A percentile compares a stretch with the other conserved stretches of the same genome.
phyloP scores from a whole-genome alignment of 1,140 invertebrate species.

The Panagrolaimus sp. region DNA sequence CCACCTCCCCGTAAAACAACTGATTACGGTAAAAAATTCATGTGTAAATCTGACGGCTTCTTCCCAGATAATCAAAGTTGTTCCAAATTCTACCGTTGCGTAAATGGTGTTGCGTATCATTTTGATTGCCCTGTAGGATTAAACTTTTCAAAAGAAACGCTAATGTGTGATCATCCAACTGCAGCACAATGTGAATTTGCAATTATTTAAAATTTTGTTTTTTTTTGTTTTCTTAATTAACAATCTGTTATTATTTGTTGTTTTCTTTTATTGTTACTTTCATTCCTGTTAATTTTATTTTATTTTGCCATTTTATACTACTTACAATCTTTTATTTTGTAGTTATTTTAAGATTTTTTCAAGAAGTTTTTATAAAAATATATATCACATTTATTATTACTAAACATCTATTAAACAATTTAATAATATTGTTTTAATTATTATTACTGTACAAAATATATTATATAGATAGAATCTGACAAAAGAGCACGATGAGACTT shows the following conservation, averaged over 20 bases:
- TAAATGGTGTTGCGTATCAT: constrained; percentile 35
- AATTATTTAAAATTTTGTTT: neutral
- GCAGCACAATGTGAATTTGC: constrained; percentile 16
- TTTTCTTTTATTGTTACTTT: constrained; percentile 9
- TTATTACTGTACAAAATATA: no score
- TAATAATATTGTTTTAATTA: no score
- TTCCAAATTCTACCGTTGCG: constrained; percentile 48
- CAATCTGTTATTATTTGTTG: constrained; percentile 13
- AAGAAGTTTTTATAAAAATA: no score
- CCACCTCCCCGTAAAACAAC: neutral
- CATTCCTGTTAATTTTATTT: neutral
- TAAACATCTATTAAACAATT: no score
- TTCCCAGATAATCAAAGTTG: constrained; percentile 41
- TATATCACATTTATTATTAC: no score
- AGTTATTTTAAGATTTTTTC: no score
- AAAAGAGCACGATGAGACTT: no score
- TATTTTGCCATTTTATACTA: no score
- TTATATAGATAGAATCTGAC: no score
- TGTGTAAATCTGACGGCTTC: neutral
- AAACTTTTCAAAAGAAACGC: constrained; percentile 35
- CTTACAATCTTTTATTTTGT: no score
- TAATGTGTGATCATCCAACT: constrained; percentile 45
- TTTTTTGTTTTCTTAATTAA: neutral
- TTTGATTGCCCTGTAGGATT: constrained; percentile 43
- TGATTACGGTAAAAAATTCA: constrained; percentile 35